Percentiles rank a stretch among this genome's conserved stretches.
phyloP scores from a whole-genome alignment of 2,888 invertebrate species.

The Plebejus melissa region DNA sequence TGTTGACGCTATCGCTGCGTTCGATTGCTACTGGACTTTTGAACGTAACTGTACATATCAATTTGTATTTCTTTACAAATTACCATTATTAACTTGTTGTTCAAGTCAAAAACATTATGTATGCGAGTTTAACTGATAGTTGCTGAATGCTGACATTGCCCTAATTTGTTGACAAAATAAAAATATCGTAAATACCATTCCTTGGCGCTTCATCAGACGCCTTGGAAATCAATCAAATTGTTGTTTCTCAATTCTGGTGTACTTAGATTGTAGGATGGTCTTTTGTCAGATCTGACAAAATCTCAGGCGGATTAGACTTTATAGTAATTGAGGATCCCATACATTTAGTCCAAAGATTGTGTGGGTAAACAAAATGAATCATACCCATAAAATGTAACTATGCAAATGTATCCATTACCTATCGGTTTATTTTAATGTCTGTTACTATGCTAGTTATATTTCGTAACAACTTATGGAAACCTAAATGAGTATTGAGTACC shows the following conservation, averaged over 20 bases:
- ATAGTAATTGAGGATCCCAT: too few species aligned
- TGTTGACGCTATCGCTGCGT: too few species aligned
- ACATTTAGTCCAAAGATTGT: neutral
- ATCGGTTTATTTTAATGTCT: conserved; percentile 1
- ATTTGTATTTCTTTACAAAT: neutral
- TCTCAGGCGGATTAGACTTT: too few species aligned
- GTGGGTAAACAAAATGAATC: neutral
- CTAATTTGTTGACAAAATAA: neutral
- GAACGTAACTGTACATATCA: neutral
- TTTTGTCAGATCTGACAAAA: too few species aligned
- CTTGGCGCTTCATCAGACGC: neutral
- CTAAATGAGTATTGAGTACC: neutral
- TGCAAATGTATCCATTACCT: neutral
- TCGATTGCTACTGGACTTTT: too few species aligned
- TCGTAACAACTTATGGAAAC: neutral
- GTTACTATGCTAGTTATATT: neutral
- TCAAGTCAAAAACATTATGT: neutral
- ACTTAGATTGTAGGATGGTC: too few species aligned
- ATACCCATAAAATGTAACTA: neutral
- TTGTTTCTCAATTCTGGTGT: too few species aligned
- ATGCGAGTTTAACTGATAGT: neutral
- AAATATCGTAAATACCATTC: too few species aligned
- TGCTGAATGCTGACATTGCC: neutral
- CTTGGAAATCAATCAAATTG: too few species aligned
- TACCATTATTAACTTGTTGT: neutral